Base-by-base conservation (phyloP, 2,888 invertebrate species). In the Drosophila buzzatii region DNA sequence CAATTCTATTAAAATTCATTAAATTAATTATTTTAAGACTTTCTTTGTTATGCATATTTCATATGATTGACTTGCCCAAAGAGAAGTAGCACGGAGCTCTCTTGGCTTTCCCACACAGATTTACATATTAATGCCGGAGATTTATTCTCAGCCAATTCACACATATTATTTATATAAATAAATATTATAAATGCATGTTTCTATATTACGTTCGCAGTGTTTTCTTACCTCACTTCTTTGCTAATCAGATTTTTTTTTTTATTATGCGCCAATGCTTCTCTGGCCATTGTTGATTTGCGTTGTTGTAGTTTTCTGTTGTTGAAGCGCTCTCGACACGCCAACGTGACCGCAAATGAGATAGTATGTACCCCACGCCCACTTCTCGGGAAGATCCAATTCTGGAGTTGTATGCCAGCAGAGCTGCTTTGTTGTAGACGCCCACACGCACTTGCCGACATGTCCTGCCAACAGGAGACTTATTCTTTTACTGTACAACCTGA, bases 271-370 rank as follows among this genome's bases (percentile, higher is more conserved):
- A 78, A 87, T 76, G 76, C 37, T 64, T 27, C 47, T 60, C 47
- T 27, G 39, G 66, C 65, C 61, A 35, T 42, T 65, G 55, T 60
- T 75, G 27, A 18, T 18, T 37, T 14, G 51, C 3, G 12, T 53
- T 52, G 51, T 39, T 53, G 45, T 49, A 52, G 45, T 33, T 62
- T 27, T 47, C 35, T 49, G 58, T 58, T 57, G 51, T 68, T 73
- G 61, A 68, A 45, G 51, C 61, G 70, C 77, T 79, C 68, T 81
- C 75, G 89, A 89, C 90, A 90, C 77, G 82, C 67, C 90, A 79
- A 74, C 76, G 76, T 67, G 77, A 75, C 86, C 90, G 57, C 88
- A 90, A 89, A 90, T 89, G 90, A 85, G 90, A 89, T 81, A 81
- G 74, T 83, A 70, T 74, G 9, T 23, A 49, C 73, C 71, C 49